Base-by-base conservation (phyloP, 2,797 vertebrate genomes). In the Melanitta fusca region DNA sequence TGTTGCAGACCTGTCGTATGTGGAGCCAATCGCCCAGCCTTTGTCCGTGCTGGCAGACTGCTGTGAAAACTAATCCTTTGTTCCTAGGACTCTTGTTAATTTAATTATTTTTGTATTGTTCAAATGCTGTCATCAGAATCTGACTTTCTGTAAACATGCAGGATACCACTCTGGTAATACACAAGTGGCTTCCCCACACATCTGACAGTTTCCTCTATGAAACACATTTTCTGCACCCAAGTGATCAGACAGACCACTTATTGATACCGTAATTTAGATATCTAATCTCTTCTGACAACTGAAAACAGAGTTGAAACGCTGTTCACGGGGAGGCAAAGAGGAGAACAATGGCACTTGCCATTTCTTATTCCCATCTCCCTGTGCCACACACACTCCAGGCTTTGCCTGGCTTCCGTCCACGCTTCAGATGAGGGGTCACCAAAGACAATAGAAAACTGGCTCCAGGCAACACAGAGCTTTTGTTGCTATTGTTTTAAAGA, bases 281-380 rank as follows among this genome's bases (percentile, higher is more conserved):
- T 6, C 62, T 96, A 96, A 96, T 96, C 77, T 89, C 17, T 86
- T 94, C 64, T 88, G 96, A 95, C 95, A 96, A 84, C 83, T 15
- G 36, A 86, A 93, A 75, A 41, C 73, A 70, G 66, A 93, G 89
- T 61, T 61, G 86, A 88, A 91, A 92, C 0, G 16, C 77, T 89
- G 61, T 54, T 89, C 82, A 81, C 56, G 60, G 38, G 47, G 83
- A 95, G 74, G 70, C 60, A 84, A 96, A 84, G 62, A 62, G 66
- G 84, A 93, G 85, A 95, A 96, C 96, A 96, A 95, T 86, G 83
- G 82, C 89, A 88, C 88, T 94, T 96, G 96, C 94, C 96, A 95
- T 61, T 54, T 49, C 70, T 93, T 65, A 82, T 97, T 95, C 89
- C 78, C 73, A n/a, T 95, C 95, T 88, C 71, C 38, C 6, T 6